Evolutionary conservation across 2,888 invertebrate genomes (phyloP), one percentile per base, ranked within the genome.

Genomic region (Ophion slaviceki): DNA sequence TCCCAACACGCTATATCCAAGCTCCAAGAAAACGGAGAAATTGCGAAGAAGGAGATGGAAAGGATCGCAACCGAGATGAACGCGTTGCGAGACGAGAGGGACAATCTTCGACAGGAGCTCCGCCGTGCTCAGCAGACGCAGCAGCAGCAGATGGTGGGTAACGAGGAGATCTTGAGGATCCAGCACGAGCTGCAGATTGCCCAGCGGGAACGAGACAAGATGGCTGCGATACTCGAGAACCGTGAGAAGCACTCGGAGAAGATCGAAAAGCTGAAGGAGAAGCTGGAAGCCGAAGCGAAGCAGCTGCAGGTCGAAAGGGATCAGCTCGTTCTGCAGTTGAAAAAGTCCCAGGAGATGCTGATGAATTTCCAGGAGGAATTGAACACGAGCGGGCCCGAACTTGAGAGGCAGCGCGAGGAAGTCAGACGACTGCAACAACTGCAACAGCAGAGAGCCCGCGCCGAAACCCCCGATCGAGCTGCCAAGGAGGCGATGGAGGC

Each of bases 331-430:
- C 96, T 97, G 88, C 98, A 98, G 93, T 93, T 98, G 92, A 98
- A 98, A 94, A 98, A 98, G 94, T 98, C 98, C 64, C 98, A 98
- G 93, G 98, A 98, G 90, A 98, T 98, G 96, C 94, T 98, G 83
- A 97, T 98, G 94, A 98, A 98, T 94, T 98, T 98, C 97, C 98
- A 98, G 93, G 97, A 98, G 92, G 98, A 98, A 92, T 94, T 98
- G 75, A 97, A 97, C 88, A 96, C 97, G 88, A 97, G 97, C 89
- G 98, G 98, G 94, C 95, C 96, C 66, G 98, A 97, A 92, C 94
- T 97, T 86, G 97, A 97, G 91, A 96, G 97, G 91, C 97, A 97
- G 90, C 96, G 97, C 82, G 96, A 97, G 88, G 98, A 98, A 94
- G 96, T 97, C 1, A 96, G 96, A 75, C 95, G 97, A 90, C 93